A percentile compares a stretch with the other conserved stretches of the same genome.
Conservation (phyloP, 2,888 invertebrate species). For the Pycnomerus fuliginosus region DNA sequence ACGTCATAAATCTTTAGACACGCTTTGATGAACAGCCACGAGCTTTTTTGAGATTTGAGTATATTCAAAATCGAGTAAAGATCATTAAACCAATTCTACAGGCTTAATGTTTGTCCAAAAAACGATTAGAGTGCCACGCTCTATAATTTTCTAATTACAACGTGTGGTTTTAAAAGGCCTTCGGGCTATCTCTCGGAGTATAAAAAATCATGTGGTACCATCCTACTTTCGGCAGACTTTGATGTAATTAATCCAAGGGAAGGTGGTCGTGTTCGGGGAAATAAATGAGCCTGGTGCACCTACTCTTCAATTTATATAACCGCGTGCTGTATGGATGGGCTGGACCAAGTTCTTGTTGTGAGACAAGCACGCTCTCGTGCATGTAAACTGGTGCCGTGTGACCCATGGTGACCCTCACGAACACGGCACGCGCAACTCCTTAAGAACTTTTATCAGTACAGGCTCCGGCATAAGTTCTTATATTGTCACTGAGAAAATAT, state of each 20-base stretch:
- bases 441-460: too few species aligned
- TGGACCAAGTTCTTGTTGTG: slow-evolving; percentile 6
- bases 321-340: slow-evolving; percentile 16
- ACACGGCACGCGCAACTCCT: slow-evolving; percentile 36
- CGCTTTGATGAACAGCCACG: slow-evolving; percentile 19
- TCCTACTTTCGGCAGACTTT: slow-evolving; percentile 27
- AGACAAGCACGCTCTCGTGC: slow-evolving; percentile 15
- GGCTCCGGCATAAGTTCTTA: too few species aligned
- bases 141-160: slow-evolving; percentile 27
- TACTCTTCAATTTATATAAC: slow-evolving; percentile 18
- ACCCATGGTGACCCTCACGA: slow-evolving; percentile 37
- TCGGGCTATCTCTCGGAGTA: too few species aligned
- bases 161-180: slow-evolving; percentile 15
- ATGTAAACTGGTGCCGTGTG: slow-evolving; percentile 33
- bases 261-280: slow-evolving; percentile 12
- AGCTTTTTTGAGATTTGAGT: not conserved
- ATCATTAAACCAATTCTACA: too few species aligned
- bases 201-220: slow-evolving; percentile 17
- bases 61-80: too few species aligned
- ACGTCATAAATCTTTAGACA: slow-evolving; percentile 32
- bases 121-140: slow-evolving; percentile 19
- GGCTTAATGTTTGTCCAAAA: slow-evolving; percentile 8
- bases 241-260: slow-evolving; percentile 24
- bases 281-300: slow-evolving; percentile 17
- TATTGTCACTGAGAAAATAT: too few species aligned